A percentile compares a stretch with the other conserved stretches of the same genome.
Evolutionary conservation across 2,113 vertebrate genomes (phyloP).

Genomic region (Catagonus wagneri): DNA sequence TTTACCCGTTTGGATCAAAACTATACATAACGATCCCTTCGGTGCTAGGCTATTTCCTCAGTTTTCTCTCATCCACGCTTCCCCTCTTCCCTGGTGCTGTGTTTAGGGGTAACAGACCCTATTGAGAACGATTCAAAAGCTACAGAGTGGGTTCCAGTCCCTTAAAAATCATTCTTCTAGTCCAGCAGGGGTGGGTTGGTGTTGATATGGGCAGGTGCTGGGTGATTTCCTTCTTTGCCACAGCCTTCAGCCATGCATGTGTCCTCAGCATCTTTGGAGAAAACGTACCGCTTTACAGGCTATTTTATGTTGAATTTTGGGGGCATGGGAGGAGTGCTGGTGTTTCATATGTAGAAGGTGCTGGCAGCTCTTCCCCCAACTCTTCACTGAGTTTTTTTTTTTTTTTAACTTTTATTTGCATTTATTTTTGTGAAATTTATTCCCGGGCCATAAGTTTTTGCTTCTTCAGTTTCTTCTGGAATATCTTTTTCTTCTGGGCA

Average conservation of each 20-base stretch:
- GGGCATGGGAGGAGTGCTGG: not conserved
- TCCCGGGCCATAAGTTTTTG: too few relatives aligned
- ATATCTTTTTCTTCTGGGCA: too few relatives aligned
- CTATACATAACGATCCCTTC: not conserved
- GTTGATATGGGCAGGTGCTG: rapidly evolving
- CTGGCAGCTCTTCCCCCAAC: not conserved
- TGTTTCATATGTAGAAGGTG: not conserved
- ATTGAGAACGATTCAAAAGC: not conserved
- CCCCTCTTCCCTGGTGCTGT: not conserved
- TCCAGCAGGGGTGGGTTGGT: not conserved
- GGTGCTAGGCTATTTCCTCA: not conserved
- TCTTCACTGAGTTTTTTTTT: not conserved
- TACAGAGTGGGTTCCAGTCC: not conserved
- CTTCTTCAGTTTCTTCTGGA: too few relatives aligned
- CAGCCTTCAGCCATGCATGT: not conserved
- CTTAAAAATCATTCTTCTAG: not conserved
- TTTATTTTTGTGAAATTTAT: too few relatives aligned
- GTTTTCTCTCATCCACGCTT: not conserved
- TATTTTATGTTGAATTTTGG: not conserved
- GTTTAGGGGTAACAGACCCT: not conserved
- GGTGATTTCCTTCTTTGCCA: not conserved
- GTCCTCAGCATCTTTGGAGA: not conserved
- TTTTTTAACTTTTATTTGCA: too few relatives aligned
- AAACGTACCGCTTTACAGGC: not conserved
- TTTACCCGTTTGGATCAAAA: slow-evolving; percentile 71